Conservation (phyloP, 2,888 invertebrate genomes). For the Sphaerophoria taeniata region DNA sequence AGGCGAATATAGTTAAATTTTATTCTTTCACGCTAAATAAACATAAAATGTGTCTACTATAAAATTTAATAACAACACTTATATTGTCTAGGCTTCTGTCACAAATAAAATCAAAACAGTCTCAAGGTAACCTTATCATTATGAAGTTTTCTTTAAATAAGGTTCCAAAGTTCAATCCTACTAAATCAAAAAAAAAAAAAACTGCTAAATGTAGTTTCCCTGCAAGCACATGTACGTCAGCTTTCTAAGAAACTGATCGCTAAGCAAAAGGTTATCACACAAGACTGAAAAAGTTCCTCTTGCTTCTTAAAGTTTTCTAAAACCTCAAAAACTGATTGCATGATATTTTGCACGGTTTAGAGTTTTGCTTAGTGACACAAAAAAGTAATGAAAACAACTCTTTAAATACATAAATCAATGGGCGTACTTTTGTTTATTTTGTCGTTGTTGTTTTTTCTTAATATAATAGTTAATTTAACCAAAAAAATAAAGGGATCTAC, state of each 20-base stretch:
- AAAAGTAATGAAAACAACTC: not conserved
- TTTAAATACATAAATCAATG: conserved; percentile 53
- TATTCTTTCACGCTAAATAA: too few relatives aligned
- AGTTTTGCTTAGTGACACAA: not conserved
- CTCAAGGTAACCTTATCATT: not conserved
- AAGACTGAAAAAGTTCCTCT: too few relatives aligned
- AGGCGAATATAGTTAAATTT: too few relatives aligned
- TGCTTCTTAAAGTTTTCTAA: too few relatives aligned
- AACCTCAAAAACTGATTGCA: too few relatives aligned
- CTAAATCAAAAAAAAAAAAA: conserved; percentile 18
- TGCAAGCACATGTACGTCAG: too few relatives aligned
- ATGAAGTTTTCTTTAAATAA: conserved; percentile 19
- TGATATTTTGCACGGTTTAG: not conserved
- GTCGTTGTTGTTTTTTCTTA: conserved; percentile 56
- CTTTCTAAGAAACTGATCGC: too few relatives aligned
- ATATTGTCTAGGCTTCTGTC: too few relatives aligned
- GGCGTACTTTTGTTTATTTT: conserved; percentile 53
- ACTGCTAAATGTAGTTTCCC: not conserved
- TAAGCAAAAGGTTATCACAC: too few relatives aligned
- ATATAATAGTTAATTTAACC: conserved; percentile 71
- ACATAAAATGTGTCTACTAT: too few relatives aligned
- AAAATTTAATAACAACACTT: too few relatives aligned
- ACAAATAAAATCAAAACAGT: too few relatives aligned
- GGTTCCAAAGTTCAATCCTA: conserved; percentile 7
- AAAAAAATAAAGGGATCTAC: conserved; percentile 38